Evolutionary conservation across 1,140 invertebrate species (phyloP), one percentile per base, ranked within the genome.

Genomic region (Piezodorus guildinii): DNA sequence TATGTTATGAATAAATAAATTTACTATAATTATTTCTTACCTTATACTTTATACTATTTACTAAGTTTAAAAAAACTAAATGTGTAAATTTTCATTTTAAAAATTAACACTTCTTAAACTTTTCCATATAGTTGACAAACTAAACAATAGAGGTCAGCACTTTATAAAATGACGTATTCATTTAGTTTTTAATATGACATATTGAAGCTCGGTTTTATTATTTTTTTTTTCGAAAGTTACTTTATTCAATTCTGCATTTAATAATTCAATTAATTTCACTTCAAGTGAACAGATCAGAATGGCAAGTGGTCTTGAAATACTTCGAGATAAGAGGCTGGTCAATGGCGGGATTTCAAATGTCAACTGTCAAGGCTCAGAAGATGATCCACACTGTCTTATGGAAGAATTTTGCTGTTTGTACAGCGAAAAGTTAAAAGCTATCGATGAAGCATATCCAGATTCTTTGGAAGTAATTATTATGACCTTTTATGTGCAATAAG

Each of bases 81-180:
- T 10, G 6, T 39, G 1, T 6, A 39, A 39, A 30, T 30, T 30
- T 30, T 30, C 30, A 30, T 5, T 30, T 30, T 30, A 39, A 39
- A 39, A 39, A 10, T 8, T 10, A 4, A 10, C 34, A 12, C 34
- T 39, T 10, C 34, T 39, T 10, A 1, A 12, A 39, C 1, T 12
- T 39, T 39, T 39, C 12, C 12, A 1, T 9, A 30, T 39, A 39
- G 34, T 39, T 39, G 12, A 8, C 6, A 39, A 21, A 49, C 2
- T 4, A n/a, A 49, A 49, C 46, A 49, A 49, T 21, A 49, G 46
- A 49, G 46, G n/a, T 49, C 46, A 49, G 46, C 46, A 49, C 16
- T 19, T 49, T 49, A 6, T n/a, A 49, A 49, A 5, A 49, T 49
- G 46, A 21, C 46, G 46, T 49, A 39, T 39, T n/a, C 21, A 49